Evolutionary conservation across 2,888 invertebrate genomes (phyloP).

Genomic region (Agriopis leucophaearia): DNA sequence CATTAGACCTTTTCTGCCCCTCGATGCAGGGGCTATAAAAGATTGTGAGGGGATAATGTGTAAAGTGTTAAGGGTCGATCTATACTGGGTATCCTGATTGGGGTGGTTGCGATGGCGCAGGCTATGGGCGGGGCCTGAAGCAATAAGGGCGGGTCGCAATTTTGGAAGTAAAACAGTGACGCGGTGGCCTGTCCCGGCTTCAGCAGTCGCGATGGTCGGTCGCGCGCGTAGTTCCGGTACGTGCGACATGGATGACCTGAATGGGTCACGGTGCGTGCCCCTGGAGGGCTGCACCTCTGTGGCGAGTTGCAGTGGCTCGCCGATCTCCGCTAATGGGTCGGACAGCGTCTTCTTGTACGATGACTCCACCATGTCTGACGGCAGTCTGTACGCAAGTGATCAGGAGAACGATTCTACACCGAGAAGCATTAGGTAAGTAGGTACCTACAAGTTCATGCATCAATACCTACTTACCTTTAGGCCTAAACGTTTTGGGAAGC

Average conservation of each 20-base stretch:
- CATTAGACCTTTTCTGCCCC: conserved; percentile 28
- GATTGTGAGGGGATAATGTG: conserved; percentile 3
- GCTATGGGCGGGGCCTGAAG: conserved; percentile 39
- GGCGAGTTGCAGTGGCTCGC: conserved; percentile 55
- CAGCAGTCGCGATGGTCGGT: conserved; percentile 25
- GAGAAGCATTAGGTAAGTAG: conserved; percentile 87
- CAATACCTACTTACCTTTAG: no score
- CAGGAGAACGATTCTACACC: conserved; percentile 91
- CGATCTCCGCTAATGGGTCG: conserved; percentile 85
- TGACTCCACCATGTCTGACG: conserved; percentile 86
- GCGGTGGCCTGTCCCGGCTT: conserved; percentile 16
- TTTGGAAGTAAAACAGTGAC: conserved; percentile 24
- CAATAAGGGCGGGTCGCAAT: conserved; percentile 23
- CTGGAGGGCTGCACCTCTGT: conserved; percentile 52
- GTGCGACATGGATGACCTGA: conserved; percentile 65
- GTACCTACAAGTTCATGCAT: no score
- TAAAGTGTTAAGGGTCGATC: conserved; percentile 21
- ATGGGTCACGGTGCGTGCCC: conserved; percentile 54
- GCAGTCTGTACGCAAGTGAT: conserved; percentile 92
- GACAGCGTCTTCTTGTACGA: conserved; percentile 90
- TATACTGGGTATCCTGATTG: conserved; percentile 37
- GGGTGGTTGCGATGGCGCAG: conserved; percentile 21
- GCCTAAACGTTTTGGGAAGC: no score
- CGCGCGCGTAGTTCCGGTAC: conserved; percentile 37
- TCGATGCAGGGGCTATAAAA: neutral